phyloP scores from a whole-genome alignment of 2,797 vertebrate genomes.

The Pangasius macronema region DNA sequence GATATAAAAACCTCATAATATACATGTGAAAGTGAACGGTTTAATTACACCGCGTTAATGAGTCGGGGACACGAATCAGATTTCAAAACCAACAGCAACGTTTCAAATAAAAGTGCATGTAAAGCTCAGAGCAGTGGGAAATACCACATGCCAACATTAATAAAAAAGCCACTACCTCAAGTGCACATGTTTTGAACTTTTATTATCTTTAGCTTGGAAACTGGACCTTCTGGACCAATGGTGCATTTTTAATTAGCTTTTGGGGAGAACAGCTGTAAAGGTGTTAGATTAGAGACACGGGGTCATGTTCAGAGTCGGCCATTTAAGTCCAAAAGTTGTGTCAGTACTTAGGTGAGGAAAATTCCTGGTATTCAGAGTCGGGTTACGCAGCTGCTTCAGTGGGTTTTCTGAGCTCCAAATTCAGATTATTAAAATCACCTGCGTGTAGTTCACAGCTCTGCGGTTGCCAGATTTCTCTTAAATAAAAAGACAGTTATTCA shows the following conservation, averaged over 20 bases:
- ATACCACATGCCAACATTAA: neutral
- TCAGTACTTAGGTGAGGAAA: too few relatives aligned
- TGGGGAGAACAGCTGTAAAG: neutral
- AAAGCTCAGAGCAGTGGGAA: neutral
- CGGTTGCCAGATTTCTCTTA: neutral
- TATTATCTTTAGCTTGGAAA: neutral
- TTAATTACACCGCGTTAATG: neutral
- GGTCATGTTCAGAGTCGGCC: too few relatives aligned
- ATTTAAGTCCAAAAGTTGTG: too few relatives aligned
- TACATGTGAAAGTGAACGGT: neutral
- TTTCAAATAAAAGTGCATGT: neutral
- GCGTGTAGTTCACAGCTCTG: neutral
- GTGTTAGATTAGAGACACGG: neutral
- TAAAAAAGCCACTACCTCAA: neutral
- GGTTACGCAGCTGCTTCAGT: too few relatives aligned
- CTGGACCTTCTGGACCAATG: neutral
- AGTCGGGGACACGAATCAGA: neutral
- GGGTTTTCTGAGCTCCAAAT: too few relatives aligned
- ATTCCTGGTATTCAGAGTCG: too few relatives aligned
- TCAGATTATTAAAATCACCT: too few relatives aligned
- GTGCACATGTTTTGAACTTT: neutral
- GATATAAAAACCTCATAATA: neutral
- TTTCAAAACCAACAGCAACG: neutral
- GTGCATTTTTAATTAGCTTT: neutral
- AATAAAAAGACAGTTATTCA: neutral